phyloP scores from a whole-genome alignment of 1,140 invertebrate genomes.

The Philopotamus ludificatus region DNA sequence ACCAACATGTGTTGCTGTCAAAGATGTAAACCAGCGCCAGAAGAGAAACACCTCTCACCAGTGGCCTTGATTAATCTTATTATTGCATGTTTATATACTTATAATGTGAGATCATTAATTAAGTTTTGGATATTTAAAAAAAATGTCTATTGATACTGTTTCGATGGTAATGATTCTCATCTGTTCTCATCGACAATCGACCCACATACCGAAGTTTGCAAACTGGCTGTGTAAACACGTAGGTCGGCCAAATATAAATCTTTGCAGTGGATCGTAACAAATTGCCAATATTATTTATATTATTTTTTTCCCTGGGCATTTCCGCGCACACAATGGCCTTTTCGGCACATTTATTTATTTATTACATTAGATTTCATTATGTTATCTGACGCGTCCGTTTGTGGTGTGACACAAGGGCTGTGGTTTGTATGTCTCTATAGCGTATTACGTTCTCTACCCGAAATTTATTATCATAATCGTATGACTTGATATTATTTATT shows the following conservation, averaged over 20 bases:
- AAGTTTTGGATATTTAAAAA: not conserved
- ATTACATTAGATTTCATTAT: conserved; percentile 42
- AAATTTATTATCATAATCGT: no score
- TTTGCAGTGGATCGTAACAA: conserved; percentile 34
- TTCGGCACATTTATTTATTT: conserved; percentile 43
- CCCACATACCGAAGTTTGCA: not conserved
- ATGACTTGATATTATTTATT: no score
- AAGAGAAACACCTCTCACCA: no score
- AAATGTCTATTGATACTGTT: not conserved
- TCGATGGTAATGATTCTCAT: not conserved
- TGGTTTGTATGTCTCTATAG: conserved; percentile 27
- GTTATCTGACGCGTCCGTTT: conserved; percentile 39
- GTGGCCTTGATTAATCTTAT: not conserved
- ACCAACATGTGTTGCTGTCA: no score
- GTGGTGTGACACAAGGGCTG: conserved; percentile 38
- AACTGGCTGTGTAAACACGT: no score
- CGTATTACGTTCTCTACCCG: conserved; percentile 27
- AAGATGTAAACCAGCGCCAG: no score
- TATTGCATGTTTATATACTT: not conserved
- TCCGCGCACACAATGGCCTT: conserved; percentile 24
- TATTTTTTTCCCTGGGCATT: conserved; percentile 13
- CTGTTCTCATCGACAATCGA: not conserved
- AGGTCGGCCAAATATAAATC: conserved; percentile 19
- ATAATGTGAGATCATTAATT: no score
- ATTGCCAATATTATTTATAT: conserved; percentile 40